A percentile compares a stretch with the other conserved stretches of the same genome.
These are phyloP conservation scores for Ochropleura plecta DNA, from an alignment of 2,888 invertebrate genomes.

Conservation along the genomic window DNA sequence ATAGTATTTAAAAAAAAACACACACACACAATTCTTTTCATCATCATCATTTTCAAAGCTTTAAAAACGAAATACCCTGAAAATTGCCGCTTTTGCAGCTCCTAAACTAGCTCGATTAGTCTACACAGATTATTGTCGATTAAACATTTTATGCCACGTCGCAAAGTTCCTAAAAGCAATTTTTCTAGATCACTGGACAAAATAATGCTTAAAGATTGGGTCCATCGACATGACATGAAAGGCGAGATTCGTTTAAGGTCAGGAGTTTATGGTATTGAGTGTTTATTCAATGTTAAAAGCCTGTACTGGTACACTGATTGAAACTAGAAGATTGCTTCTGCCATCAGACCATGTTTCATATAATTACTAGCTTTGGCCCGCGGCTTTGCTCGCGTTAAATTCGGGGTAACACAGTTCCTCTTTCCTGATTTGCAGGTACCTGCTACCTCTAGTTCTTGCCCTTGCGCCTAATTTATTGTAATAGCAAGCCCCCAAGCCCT, in stretches of 20 bases:
- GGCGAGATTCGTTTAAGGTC: slow-evolving; percentile 23
- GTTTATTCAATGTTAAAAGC: slow-evolving; percentile 12
- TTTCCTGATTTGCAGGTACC: no score
- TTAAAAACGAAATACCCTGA: neutral
- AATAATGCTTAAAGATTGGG: slow-evolving; percentile 60
- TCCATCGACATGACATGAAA: slow-evolving; percentile 51
- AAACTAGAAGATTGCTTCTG: neutral
- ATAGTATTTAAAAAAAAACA: neutral
- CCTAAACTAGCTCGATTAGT: slow-evolving; percentile 33
- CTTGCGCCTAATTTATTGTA: no score
- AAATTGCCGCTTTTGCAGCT: slow-evolving; percentile 6
- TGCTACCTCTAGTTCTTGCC: no score
- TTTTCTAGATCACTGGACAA: slow-evolving; percentile 62
- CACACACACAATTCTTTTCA: neutral
- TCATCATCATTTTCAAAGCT: neutral
- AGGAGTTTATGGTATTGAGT: slow-evolving; percentile 25
- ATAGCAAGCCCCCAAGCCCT: no score
- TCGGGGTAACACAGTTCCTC: no score
- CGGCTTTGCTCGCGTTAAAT: no score
- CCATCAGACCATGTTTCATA: neutral
- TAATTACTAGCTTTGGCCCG: no score
- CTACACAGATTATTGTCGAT: slow-evolving; percentile 46
- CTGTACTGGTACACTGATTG: neutral
- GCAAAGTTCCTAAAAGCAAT: slow-evolving; percentile 48
- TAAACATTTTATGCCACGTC: slow-evolving; percentile 47